Conservation (phyloP, 1,140 invertebrate species). For the Cephus cinctus region DNA sequence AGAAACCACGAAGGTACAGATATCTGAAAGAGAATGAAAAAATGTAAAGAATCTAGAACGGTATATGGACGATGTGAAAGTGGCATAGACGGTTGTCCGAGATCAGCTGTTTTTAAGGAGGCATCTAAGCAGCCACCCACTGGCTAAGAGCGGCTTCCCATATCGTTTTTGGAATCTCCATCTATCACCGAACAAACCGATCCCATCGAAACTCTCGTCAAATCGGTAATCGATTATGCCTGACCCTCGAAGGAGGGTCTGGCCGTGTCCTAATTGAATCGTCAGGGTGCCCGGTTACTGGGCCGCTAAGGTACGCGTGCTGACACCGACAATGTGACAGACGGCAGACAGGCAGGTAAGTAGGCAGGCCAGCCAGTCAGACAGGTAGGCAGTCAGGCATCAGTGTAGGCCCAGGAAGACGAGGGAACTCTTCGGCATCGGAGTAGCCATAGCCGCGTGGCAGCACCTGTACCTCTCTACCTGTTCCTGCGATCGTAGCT, state of each 20-base stretch:
- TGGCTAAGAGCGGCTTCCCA: not conserved
- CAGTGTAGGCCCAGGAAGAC: slow-evolving; percentile 3
- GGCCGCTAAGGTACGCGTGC: slow-evolving; percentile 14
- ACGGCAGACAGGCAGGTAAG: too few species aligned
- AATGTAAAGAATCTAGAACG: too few species aligned
- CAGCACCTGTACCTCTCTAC: not conserved
- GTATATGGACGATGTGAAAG: too few species aligned
- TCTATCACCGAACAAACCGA: slow-evolving; percentile 24
- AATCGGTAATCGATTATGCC: slow-evolving; percentile 39
- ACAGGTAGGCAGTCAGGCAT: slow-evolving; percentile 34
- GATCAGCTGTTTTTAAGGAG: too few species aligned
- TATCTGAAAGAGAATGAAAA: too few species aligned
- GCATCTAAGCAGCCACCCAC: not conserved
- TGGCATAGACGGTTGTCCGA: too few species aligned
- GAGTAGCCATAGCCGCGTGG: slow-evolving; percentile 13
- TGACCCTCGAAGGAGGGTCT: slow-evolving; percentile 18
- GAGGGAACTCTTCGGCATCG: slow-evolving; percentile 14
- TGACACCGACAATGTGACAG: slow-evolving; percentile 43
- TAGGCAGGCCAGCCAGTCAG: too few species aligned
- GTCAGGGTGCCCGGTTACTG: slow-evolving; percentile 38
- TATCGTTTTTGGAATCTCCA: slow-evolving; percentile 24
- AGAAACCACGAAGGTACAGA: too few species aligned
- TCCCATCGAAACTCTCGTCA: slow-evolving; percentile 23
- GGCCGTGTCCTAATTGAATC: slow-evolving; percentile 50
- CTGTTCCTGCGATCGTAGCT: too few species aligned